phyloP scores from a whole-genome alignment of 2,797 vertebrate species.

The Urocyon cinereoargenteus region DNA sequence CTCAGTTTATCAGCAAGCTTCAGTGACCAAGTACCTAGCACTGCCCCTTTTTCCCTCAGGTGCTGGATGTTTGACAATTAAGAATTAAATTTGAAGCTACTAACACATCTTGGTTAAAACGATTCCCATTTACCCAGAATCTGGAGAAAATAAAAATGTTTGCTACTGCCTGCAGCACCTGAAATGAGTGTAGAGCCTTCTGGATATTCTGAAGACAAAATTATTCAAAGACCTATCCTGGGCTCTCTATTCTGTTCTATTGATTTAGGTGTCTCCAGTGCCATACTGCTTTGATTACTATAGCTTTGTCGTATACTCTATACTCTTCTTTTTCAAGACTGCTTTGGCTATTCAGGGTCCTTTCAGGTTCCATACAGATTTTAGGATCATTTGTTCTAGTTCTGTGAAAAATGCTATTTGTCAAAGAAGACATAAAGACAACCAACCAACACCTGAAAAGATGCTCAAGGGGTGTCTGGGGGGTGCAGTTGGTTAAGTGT shows the following conservation, averaged over 20 bases:
- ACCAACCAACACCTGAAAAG: not conserved
- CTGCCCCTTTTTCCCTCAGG: not conserved
- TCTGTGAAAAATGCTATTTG: not conserved
- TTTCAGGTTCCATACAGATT: not conserved
- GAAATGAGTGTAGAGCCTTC: conserved; percentile 18
- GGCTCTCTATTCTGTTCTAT: no score
- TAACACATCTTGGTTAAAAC: conserved; percentile 46
- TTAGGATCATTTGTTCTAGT: not conserved
- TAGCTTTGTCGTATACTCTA: no score
- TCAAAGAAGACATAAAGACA: not conserved
- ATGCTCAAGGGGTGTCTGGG: not conserved
- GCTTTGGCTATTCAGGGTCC: not conserved
- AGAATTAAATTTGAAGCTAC: conserved; percentile 53
- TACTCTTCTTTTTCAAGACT: not conserved
- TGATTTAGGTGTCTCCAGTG: no score
- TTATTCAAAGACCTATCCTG: conserved; percentile 48
- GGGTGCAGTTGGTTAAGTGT: not conserved
- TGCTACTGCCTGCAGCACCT: not conserved
- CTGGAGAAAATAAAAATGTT: conserved; percentile 56
- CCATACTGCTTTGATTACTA: not conserved
- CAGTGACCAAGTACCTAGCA: not conserved
- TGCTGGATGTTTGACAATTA: conserved; percentile 43
- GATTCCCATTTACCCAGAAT: conserved; percentile 13
- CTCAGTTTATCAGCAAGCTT: conserved; percentile 34
- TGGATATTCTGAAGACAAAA: conserved; percentile 20